Percentiles rank a stretch among this genome's conserved stretches.
phyloP scores from a whole-genome alignment of 2,113 vertebrate species.

The Tinamus guttatus region DNA sequence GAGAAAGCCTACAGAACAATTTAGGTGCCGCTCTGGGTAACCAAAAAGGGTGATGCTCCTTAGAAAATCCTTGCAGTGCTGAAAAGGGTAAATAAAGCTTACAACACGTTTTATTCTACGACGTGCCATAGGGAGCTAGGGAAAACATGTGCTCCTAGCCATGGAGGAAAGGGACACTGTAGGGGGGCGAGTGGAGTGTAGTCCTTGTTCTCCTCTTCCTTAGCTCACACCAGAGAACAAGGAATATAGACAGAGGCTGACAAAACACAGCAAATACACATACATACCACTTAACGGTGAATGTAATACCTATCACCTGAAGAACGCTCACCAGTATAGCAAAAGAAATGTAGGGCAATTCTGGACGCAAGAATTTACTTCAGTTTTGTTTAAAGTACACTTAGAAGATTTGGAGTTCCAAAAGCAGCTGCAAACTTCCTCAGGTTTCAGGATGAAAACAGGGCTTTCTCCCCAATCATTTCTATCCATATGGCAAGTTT shows the following conservation, averaged over 20 bases:
- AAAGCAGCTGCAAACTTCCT: background rate
- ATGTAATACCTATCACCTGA: background rate
- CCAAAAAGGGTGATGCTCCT: background rate
- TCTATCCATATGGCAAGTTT: background rate
- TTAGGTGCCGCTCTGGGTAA: background rate
- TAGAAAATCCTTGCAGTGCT: background rate
- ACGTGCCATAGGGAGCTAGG: background rate
- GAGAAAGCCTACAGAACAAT: background rate
- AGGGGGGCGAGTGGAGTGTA: background rate
- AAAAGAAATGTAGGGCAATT: background rate
- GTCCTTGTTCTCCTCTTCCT: background rate
- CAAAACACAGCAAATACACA: background rate
- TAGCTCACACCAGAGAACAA: background rate
- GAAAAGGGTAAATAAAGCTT: background rate
- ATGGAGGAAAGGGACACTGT: rapidly evolving
- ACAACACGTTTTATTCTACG: background rate
- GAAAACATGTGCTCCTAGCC: background rate
- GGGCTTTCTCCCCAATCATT: background rate
- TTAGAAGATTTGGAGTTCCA: background rate
- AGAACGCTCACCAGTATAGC: background rate
- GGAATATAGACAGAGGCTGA: background rate
- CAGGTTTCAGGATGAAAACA: background rate
- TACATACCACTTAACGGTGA: background rate
- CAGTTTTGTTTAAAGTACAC: background rate
- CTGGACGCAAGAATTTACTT: background rate